Evolutionary conservation across 2,113 vertebrate genomes (phyloP).

Genomic region (Setophaga coronata): DNA sequence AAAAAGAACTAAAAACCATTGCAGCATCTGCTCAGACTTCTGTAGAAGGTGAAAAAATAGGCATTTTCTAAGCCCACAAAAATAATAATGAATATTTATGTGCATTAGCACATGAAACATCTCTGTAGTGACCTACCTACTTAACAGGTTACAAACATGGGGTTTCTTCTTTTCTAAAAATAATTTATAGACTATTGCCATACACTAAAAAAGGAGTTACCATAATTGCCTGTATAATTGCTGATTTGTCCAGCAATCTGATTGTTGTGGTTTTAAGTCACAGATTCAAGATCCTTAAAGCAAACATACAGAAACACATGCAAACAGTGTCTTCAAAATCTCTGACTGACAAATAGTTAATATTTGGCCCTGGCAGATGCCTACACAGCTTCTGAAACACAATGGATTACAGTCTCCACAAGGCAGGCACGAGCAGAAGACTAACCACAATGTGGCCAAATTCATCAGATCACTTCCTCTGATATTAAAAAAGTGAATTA

Average conservation of each 20-base stretch:
- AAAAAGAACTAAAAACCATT: neutral
- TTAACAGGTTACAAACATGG: neutral
- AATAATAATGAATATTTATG: neutral
- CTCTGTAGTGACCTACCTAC: neutral
- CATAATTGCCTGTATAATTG: neutral
- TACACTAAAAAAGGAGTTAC: neutral
- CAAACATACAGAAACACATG: neutral
- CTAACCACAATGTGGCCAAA: neutral
- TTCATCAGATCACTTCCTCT: neutral
- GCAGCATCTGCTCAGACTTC: constrained; percentile 14
- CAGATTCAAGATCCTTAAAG: neutral
- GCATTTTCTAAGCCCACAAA: neutral
- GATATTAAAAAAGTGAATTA: neutral
- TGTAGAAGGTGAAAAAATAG: neutral
- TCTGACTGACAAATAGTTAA: neutral
- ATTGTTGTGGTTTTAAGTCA: neutral
- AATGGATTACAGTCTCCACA: neutral
- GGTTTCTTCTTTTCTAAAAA: neutral
- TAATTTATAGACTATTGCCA: neutral
- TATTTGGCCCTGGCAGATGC: neutral
- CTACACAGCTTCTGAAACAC: neutral
- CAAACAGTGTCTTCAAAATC: neutral
- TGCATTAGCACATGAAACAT: neutral
- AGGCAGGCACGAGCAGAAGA: neutral
- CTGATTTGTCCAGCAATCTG: neutral